Percentiles rank a stretch among this genome's conserved stretches.
These are phyloP conservation scores for Steromphala cineraria DNA, from an alignment of 2,888 invertebrate species.

Conservation along the genomic window DNA sequence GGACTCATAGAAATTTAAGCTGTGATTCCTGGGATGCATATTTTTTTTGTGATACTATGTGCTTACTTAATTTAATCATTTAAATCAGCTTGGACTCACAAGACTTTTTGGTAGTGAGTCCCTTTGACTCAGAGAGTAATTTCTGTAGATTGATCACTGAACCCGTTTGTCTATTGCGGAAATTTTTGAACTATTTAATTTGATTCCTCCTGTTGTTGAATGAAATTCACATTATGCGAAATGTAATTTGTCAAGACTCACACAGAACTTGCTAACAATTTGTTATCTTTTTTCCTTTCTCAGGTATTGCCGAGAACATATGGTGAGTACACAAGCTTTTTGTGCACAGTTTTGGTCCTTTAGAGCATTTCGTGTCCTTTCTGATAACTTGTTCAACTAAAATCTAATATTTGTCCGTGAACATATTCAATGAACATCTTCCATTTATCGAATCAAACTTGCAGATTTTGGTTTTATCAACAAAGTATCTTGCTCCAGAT, in stretches of 20 bases:
- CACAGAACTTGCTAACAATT: neutral
- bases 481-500: neutral
- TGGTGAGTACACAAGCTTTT: slow-evolving; percentile 55
- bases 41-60: no score
- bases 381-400: neutral
- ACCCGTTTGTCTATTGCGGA: no score
- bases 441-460: slow-evolving; percentile 1
- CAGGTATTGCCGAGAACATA: slow-evolving; percentile 66
- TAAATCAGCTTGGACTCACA: no score
- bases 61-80: no score
- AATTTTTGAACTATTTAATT: no score
- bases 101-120: no score
- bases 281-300: slow-evolving; percentile 43
- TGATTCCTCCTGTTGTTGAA: no score
- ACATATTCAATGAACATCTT: neutral
- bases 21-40: no score
- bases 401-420: slow-evolving; percentile 10
- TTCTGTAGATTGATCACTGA: no score
- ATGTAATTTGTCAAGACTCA: neutral
- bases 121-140: no score
- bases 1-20: no score
- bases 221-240: neutral
- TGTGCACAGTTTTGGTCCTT: neutral
- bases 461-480: neutral
- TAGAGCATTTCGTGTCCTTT: neutral